Conservation (phyloP, 2,888 invertebrate species). For the Coelinius sp. region DNA sequence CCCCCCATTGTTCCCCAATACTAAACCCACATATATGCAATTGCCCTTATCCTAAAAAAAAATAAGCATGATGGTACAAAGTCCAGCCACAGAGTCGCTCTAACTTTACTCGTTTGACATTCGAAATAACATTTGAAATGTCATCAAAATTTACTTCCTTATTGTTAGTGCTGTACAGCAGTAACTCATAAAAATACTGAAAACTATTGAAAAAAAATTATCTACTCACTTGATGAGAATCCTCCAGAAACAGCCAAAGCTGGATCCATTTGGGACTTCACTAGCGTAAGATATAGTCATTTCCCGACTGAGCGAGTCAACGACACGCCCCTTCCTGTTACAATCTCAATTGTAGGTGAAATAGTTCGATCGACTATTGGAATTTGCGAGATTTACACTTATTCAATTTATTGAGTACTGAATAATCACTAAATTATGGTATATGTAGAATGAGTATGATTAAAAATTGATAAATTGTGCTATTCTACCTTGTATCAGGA, state of each 20-base stretch:
- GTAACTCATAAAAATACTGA: neutral
- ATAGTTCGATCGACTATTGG: neutral
- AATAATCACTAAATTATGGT: neutral
- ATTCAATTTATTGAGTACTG: neutral
- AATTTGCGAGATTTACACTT: neutral
- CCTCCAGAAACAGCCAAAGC: slow-evolving; percentile 94
- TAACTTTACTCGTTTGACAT: neutral
- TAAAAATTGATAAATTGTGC: neutral
- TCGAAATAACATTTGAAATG: neutral
- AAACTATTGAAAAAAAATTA: neutral
- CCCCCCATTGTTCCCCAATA: too few relatives aligned
- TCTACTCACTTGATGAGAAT: slow-evolving; percentile 87
- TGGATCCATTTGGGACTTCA: slow-evolving; percentile 92
- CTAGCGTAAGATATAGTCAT: slow-evolving; percentile 94
- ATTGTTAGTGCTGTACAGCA: neutral
- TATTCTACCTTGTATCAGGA: neutral
- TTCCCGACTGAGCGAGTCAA: slow-evolving; percentile 49
- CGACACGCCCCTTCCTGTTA: slow-evolving; percentile 43
- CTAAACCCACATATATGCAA: too few relatives aligned
- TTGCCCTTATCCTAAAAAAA: neutral
- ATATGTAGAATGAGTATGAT: neutral
- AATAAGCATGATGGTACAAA: slow-evolving; percentile 2
- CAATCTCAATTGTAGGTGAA: slow-evolving; percentile 14
- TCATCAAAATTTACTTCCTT: neutral
- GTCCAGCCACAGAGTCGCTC: neutral